A percentile compares a stretch with the other conserved stretches of the same genome.
Conservation (phyloP, 2,113 vertebrate genomes). For the Ptilonorhynchus violaceus region DNA sequence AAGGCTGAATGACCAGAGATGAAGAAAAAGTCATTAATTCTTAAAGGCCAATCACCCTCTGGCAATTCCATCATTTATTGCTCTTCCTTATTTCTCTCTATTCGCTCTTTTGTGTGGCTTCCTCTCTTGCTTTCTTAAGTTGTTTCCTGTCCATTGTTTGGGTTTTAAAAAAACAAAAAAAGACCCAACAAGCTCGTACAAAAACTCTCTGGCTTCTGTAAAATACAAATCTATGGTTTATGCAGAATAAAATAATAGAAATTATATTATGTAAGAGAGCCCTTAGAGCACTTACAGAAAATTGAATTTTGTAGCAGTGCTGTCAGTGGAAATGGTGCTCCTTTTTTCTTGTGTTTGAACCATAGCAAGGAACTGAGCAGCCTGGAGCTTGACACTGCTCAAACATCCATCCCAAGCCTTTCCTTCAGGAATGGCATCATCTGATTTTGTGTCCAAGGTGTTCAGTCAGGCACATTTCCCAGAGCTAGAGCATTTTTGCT, state of each 20-base stretch:
- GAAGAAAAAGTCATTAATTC: conserved; percentile 13
- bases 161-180: background rate
- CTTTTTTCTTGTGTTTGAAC: background rate
- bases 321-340: background rate
- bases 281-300: background rate
- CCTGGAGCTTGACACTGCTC: background rate
- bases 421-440: background rate
- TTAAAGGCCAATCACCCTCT: conserved; percentile 23
- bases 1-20: conserved; percentile 2
- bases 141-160: background rate
- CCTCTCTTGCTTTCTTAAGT: background rate
- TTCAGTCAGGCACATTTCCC: background rate
- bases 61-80: background rate
- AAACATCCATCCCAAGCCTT: background rate
- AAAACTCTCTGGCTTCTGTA: background rate
- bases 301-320: background rate
- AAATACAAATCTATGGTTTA: background rate
- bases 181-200: background rate
- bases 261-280: background rate
- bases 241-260: background rate
- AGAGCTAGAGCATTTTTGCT: fast-evolving
- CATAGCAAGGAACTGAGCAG: background rate
- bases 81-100: background rate
- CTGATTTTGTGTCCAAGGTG: background rate
- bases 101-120: background rate